Evolutionary conservation across 2,797 vertebrate species (phyloP), one percentile per base, ranked within the genome.

Genomic region (Muscicapa striata): DNA sequence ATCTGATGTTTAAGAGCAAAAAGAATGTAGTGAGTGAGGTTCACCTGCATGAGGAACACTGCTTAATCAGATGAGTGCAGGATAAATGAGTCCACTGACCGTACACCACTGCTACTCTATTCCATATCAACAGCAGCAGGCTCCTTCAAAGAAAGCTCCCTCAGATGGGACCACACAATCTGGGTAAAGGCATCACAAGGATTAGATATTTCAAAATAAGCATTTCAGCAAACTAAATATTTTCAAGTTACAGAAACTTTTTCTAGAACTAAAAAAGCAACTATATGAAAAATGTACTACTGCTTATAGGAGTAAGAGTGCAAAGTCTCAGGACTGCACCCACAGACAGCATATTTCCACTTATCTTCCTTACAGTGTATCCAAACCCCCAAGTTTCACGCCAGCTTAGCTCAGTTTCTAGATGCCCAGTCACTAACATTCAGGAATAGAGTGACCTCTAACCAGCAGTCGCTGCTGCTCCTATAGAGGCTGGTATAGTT

Each of bases 401-500:
- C 72, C 69, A 94, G 43, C 57, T 94, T 79, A 79, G 30, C 52
- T 88, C 70, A 30, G 30, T 80, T 90, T 67, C 84, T 89, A 89
- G 81, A 86, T 89, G 78, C 62, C 81, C 89, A 73, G 70, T 89
- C 83, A 92, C 92, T 95, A 93, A 81, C 77, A 67, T 91, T 87
- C 72, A 79, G 84, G 70, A 95, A 93, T 57, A 96, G 57, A 93
- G 90, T 68, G 79, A 88, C 87, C 80, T 87, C 87, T 93, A 87
- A 77, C 69, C 85, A 93, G 94, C 88, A 96, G 84, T 88, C 57
- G 67, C 61, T 87, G 77, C 84, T 95, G 87, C 77, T 94, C 89
- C 95, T 93, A 74, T 49, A 90, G 84, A 98, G 96, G 94, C 92
- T 84, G 88, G 88, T 95, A 96, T 89, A 97, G 97, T 98, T 98